Base-by-base conservation (phyloP, 2,797 vertebrate genomes). In the Intellagama lesueurii region DNA sequence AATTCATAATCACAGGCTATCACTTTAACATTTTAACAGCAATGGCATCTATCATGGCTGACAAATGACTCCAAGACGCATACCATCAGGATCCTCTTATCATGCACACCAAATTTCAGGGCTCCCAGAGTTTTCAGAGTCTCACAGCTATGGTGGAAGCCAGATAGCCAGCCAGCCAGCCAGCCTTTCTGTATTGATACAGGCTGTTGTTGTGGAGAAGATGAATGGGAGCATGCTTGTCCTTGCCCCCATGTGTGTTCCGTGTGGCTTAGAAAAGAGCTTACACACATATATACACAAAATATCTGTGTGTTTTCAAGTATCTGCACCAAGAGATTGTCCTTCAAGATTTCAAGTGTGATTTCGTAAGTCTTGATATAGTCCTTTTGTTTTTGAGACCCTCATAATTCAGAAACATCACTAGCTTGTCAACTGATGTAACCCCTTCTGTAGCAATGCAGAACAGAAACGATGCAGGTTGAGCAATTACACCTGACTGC, bases 331-430 rank as follows among this genome's bases (percentile, higher is more conserved):
- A 68, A 77, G 35, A 81, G 5, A n/a, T 79, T 76, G 30, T 0
- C 0, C 44, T 70, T 32, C 35, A 76, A 0, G 4, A 72, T 49
- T 30, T 89, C 40, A 28, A 82, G 30, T 24, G 14, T 73, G 35
- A 75, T 49, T n/a, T 16, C 40, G n/a, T 69, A 56, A 87, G 81
- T n/a, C 77, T 40, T 70, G 44, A 16, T 44, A 86, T 17, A 0
- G 0, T 35, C 60, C 12, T 26, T 22, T 12, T 0, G 0, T 0
- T 4, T 56, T 35, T 81, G 60, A 12, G 82, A 26, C 40, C 88
- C 22, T 70, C 35, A 68, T 28, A 44, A 44, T 32, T 77, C 5
- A 79, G 40, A 87, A 90, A 90, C 70, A 56, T 14, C 7, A 60
- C 24, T 66, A 4, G 66, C 89, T 44, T 2, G 16, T 60, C 49